phyloP scores from a whole-genome alignment of 2,888 invertebrate species.

The Volucella bombylans region DNA sequence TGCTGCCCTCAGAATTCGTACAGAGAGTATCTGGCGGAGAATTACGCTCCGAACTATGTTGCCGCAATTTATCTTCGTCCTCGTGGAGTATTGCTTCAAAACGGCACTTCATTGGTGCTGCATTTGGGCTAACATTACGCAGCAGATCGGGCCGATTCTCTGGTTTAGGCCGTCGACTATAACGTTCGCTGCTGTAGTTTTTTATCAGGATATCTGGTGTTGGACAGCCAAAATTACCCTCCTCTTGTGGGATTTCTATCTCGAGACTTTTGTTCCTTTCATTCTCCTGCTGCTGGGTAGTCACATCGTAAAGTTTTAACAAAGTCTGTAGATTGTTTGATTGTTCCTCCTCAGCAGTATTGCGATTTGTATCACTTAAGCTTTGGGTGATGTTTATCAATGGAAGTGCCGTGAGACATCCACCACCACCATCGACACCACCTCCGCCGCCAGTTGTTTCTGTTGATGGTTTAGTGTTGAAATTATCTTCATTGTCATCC shows the following conservation, averaged over 20 bases:
- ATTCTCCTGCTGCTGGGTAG: slow-evolving; percentile 63
- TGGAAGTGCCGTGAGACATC: slow-evolving; percentile 43
- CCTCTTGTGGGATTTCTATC: slow-evolving; percentile 67
- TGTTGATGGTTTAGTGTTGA: slow-evolving; percentile 26
- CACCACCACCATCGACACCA: not conserved
- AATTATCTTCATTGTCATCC: slow-evolving; percentile 56
- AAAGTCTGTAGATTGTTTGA: slow-evolving; percentile 57
- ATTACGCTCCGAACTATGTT: slow-evolving; percentile 53
- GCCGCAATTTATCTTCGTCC: slow-evolving; percentile 49
- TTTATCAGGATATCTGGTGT: slow-evolving; percentile 80
- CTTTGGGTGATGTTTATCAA: slow-evolving; percentile 57
- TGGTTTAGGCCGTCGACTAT: slow-evolving; percentile 70
- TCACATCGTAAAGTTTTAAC: slow-evolving; percentile 63
- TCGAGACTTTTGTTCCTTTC: slow-evolving; percentile 58
- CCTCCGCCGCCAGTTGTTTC: slow-evolving; percentile 15
- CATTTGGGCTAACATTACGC: slow-evolving; percentile 77
- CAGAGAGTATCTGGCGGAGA: slow-evolving; percentile 65
- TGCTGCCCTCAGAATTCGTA: slow-evolving; percentile 42
- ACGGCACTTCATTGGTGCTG: slow-evolving; percentile 61
- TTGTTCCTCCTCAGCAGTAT: slow-evolving; percentile 52
- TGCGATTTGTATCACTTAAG: slow-evolving; percentile 68
- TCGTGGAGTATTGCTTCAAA: slow-evolving; percentile 49
- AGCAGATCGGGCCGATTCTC: slow-evolving; percentile 79
- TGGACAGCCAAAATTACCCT: slow-evolving; percentile 74
- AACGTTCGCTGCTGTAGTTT: slow-evolving; percentile 75